phyloP scores from a whole-genome alignment of 2,113 vertebrate species.

The Pantherophis guttatus region DNA sequence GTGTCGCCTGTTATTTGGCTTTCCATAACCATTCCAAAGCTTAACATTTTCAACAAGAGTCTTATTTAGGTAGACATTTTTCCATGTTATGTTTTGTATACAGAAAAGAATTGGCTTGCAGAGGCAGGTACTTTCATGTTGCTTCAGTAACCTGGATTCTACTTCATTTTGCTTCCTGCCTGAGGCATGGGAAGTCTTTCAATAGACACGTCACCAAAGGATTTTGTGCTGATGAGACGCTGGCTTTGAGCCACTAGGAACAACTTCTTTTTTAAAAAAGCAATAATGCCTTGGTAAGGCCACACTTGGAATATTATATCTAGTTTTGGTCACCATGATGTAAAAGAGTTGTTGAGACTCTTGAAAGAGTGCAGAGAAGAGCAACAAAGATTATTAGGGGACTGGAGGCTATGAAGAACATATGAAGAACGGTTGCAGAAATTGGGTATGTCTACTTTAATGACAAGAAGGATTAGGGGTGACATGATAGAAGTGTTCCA shows the following conservation, averaged over 20 bases:
- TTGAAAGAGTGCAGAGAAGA: not conserved
- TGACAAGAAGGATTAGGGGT: not conserved
- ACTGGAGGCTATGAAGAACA: not conserved
- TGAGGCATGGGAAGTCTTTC: slow-evolving; percentile 28
- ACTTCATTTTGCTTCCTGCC: slow-evolving; percentile 1
- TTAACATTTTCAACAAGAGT: not conserved
- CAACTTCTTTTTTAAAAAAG: not conserved
- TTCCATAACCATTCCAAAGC: not conserved
- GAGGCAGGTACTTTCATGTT: slow-evolving; percentile 27
- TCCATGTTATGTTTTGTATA: slow-evolving; percentile 23
- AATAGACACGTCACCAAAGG: not conserved
- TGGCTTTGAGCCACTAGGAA: not conserved
- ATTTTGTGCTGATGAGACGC: slow-evolving; percentile 13
- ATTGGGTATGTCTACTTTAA: not conserved
- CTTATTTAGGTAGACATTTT: slow-evolving; percentile 9
- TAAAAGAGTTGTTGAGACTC: not conserved
- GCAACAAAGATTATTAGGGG: not conserved
- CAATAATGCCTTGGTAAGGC: not conserved
- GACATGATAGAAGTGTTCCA: not conserved
- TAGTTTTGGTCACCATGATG: not conserved
- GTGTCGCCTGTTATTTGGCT: not conserved
- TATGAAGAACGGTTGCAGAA: not conserved
- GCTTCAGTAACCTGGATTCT: slow-evolving; percentile 16
- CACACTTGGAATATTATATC: not conserved
- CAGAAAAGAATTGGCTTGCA: slow-evolving; percentile 32